Evolutionary conservation across 2,888 invertebrate species (phyloP), one percentile per base, ranked within the genome.

Genomic region (Agrochola macilenta): DNA sequence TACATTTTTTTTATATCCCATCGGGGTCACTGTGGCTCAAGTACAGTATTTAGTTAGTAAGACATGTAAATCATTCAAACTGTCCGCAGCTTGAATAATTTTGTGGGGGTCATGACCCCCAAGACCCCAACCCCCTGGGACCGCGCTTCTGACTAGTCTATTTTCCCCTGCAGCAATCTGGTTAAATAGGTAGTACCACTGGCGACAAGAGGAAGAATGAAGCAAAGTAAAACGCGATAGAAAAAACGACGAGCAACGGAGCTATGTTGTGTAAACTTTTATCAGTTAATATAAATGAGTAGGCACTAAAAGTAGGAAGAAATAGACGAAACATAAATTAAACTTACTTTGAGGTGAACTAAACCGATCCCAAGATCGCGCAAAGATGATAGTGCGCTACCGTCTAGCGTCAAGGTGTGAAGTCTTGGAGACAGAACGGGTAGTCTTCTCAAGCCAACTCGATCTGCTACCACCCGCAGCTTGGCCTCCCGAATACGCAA

Each of bases 351-450:
- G 52, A 98, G 92, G 90, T 97, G 97, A 70, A 96, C 95, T 80
- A 98, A 94, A 43, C 97, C 97, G 83, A 97, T 97, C 35, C 98
- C 98, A 35, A 98, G 96, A 89, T 98, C 98, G 75, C 98, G 95
- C 66, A 98, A 91, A 0, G 98, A 98, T 9, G 97, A 95, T 1
- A 98, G 92, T 12, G 97, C 97, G 86, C 98, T 98, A 49, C 98
- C 98, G 80, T 98, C 98, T 8, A 98, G 93, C 58, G 97, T 97
- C 60, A 98, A 93, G 8, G 97, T 97, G 17, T 97, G 94, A 5
- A 98, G 95, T 65, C 97, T 95, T 7, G 98, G 98, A 63, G 97
- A 96, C 74, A 98, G 97, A 1, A 97, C 93, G 63, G 97, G 97
- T 0, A 98, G 93, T 43, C 98, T 95, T 63, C 98, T 97, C 64